Evolutionary conservation across 2,797 vertebrate species (phyloP), one percentile per base, ranked within the genome.

Genomic region (Lutjanus campechanus): DNA sequence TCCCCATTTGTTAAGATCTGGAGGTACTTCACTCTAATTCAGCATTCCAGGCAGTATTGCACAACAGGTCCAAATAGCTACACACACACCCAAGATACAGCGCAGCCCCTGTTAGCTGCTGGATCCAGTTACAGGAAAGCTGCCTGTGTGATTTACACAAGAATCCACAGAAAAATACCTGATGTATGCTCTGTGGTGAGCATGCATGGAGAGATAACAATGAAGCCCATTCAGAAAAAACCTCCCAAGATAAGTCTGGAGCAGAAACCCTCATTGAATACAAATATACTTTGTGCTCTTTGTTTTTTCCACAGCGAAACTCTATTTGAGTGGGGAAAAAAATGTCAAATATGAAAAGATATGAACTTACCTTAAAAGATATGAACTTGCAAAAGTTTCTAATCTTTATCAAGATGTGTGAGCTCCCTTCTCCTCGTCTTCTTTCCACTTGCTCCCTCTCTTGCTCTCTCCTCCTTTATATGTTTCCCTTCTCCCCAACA

Each of bases 41-140:
- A 71, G 50, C 89, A 92, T 92, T 92, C 91, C 91, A 85, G 77
- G 9, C 75, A 1, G 55, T 59, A 56, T 94, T 94, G 89, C 91
- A 75, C 92, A 93, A 94, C 83, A 77, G 69, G 77, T 80, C 85
- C 81, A 71, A 74, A 83, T 85, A 36, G 4, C 29, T 4, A 73
- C 65, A 79, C 84, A 79, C 84, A 90, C 85, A 78, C 91, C 85
- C 89, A 59, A 22, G 64, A 75, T 8, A 47, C 77, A 58, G 65
- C n/a, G 1, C 47, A 72, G 73, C 69, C 29, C 46, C 58, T 41
- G 29, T 91, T 83, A 79, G 85, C 82, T 78, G 81, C 83, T 78
- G 81, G 85, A 85, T 92, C 88, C 67, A 68, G 73, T 94, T 93
- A 85, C 92, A 71, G 63, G 25, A 73, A 84, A 72, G 22, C 64